Evolutionary conservation across 2,797 vertebrate genomes (phyloP), one percentile per base, ranked within the genome.

Genomic region (Diceros bicornis): DNA sequence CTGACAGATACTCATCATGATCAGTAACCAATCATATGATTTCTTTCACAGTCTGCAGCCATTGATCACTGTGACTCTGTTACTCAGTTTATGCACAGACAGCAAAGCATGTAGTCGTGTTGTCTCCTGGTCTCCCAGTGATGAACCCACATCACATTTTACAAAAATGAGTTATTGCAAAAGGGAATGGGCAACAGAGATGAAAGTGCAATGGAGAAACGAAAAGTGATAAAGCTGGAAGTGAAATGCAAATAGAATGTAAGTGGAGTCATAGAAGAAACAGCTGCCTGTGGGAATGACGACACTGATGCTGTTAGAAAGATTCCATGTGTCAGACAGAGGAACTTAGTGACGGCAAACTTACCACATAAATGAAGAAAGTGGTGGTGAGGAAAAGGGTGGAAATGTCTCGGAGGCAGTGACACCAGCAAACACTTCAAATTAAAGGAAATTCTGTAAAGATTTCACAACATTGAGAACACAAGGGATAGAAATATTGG

Each of bases 241-340:
- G 59, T 59, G 32, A 90, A 3, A 74, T 72, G 21, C 57, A 66
- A 79, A 77, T 47, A 0, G 34, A 47, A 50, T 7, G 25, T 4
- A 82, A 50, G n/a, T 59, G 32, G 41, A 78, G 72, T 44, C 89
- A 52, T 14, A 34, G 55, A 41, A 34, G 64, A 68, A 88, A 55
- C 3, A 50, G 9, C 9, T 71, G 29, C n/a, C 27, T 2, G 0
- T 23, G 20, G n/a, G 25, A 27, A 8, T 23, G 32, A 27, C 20
- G 21, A 34, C 21, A 27, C 25, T n/a, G 78, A 92, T 7, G n/a
- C 50, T 74, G 5, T 37, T 50, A 34, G 21, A 81, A 41, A 72
- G 78, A 75, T 32, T 75, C 23, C 21, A 32, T 23, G 47, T 61
- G 25, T 8, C 32, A 50, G 17, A 61, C n/a, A 59, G 59, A 82